These are phyloP conservation scores for Philhelius pedissequus DNA, from an alignment of 2,888 invertebrate species.

Conservation along the genomic window DNA sequence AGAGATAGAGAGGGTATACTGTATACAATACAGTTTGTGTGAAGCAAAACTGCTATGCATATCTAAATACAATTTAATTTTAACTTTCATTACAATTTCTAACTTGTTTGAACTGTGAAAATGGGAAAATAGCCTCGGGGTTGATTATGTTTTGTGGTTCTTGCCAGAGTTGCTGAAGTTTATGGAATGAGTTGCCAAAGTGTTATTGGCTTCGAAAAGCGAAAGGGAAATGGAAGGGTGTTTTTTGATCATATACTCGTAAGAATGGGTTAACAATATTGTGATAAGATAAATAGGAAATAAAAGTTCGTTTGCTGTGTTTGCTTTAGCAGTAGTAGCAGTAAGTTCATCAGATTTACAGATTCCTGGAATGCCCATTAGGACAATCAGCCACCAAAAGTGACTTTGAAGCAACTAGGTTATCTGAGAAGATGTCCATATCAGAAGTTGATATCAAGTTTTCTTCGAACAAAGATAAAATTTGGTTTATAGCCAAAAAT, in stretches of 20 bases:
- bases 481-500: too few species aligned
- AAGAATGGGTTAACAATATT: constrained; percentile 26
- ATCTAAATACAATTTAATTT: constrained; percentile 69
- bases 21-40: too few species aligned
- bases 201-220: constrained; percentile 52
- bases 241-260: too few species aligned
- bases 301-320: constrained; percentile 38
- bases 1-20: too few species aligned
- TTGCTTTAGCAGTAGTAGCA: too few species aligned
- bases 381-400: too few species aligned
- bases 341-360: too few species aligned
- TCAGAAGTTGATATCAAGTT: too few species aligned
- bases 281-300: constrained; percentile 60
- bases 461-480: too few species aligned
- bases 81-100: constrained; percentile 69
- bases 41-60: constrained; percentile 50
- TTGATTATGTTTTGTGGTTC: constrained; percentile 64
- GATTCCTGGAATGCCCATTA: too few species aligned
- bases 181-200: constrained; percentile 48
- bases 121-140: constrained; percentile 62
- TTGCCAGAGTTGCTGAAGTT: background rate
- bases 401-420: too few species aligned
- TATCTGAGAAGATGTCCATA: too few species aligned
- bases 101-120: constrained; percentile 67
- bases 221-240: background rate